These are phyloP conservation scores for Aporrectodea caliginosa DNA, from an alignment of 1,140 invertebrate species.

Conservation along the genomic window DNA sequence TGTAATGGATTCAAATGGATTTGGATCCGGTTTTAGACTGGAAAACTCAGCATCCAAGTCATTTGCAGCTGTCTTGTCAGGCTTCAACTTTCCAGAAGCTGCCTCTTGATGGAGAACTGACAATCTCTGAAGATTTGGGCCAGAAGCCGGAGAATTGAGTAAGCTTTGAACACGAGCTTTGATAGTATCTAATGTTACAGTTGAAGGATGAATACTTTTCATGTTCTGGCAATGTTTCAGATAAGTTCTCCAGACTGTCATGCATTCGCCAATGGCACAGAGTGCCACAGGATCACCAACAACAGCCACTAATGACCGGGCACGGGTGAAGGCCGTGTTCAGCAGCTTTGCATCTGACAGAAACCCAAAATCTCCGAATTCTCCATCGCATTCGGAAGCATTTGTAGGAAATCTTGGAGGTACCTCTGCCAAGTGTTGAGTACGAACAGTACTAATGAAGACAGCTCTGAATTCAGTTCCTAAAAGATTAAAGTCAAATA, in stretches of 20 bases:
- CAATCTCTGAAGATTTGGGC: neutral
- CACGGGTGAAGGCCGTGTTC: conserved; percentile 81
- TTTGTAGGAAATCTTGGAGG: neutral
- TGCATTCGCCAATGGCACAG: conserved; percentile 78
- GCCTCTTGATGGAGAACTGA: neutral
- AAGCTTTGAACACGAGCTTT: neutral
- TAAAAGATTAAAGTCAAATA: conserved; percentile 39
- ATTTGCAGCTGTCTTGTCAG: neutral
- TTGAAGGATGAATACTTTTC: conserved; percentile 31
- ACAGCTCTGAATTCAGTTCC: conserved; percentile 81
- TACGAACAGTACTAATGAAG: conserved; percentile 78
- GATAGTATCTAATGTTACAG: neutral
- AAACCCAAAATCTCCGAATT: conserved; percentile 63
- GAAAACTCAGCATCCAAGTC: neutral
- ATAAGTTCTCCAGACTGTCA: conserved; percentile 54
- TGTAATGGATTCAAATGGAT: neutral
- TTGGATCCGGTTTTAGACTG: neutral
- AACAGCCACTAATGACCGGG: conserved; percentile 77
- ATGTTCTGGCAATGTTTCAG: conserved; percentile 41
- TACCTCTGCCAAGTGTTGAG: conserved; percentile 64
- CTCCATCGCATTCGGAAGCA: conserved; percentile 68
- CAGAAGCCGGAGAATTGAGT: neutral
- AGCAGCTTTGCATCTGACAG: conserved; percentile 79
- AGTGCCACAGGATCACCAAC: conserved; percentile 82
- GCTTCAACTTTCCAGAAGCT: neutral